A percentile compares a stretch with the other conserved stretches of the same genome.
These are phyloP conservation scores for Subacronicta megacephala DNA, from an alignment of 2,888 invertebrate species.

Conservation along the genomic window DNA sequence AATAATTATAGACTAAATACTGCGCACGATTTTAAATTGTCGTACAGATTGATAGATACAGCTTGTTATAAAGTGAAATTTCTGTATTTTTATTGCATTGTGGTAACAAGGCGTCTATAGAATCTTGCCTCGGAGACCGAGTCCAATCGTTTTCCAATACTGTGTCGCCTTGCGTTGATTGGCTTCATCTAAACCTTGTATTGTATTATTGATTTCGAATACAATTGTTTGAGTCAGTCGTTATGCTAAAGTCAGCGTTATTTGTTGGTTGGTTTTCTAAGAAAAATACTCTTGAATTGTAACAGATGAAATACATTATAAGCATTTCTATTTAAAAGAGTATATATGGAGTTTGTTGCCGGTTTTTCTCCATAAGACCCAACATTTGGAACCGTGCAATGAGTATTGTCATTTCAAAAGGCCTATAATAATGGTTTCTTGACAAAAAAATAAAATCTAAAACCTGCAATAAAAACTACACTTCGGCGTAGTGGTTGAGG, in stretches of 20 bases:
- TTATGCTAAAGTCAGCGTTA: conserved; percentile 25
- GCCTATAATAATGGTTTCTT: no score
- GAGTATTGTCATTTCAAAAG: no score
- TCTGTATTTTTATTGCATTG: conserved; percentile 13
- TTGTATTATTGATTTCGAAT: conserved; percentile 43
- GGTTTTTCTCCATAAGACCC: no score
- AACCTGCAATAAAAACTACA: no score
- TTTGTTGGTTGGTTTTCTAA: not conserved
- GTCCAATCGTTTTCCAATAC: conserved; percentile 52
- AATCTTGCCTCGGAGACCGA: conserved; percentile 13
- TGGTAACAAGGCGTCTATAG: conserved; percentile 2
- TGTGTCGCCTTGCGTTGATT: conserved; percentile 36
- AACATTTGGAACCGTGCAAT: no score
- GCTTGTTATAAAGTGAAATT: conserved; percentile 12
- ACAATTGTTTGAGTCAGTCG: conserved; percentile 34
- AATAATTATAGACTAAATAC: no score
- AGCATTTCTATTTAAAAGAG: no score
- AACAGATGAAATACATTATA: no score
- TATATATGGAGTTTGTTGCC: no score
- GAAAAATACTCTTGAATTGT: no score
- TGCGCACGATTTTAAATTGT: not conserved
- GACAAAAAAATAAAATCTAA: no score
- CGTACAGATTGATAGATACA: not conserved
- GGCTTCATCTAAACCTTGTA: conserved; percentile 28
- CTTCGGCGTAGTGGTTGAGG: no score